Conservation (phyloP, 2,888 invertebrate species). For the Zonitis immaculata region DNA sequence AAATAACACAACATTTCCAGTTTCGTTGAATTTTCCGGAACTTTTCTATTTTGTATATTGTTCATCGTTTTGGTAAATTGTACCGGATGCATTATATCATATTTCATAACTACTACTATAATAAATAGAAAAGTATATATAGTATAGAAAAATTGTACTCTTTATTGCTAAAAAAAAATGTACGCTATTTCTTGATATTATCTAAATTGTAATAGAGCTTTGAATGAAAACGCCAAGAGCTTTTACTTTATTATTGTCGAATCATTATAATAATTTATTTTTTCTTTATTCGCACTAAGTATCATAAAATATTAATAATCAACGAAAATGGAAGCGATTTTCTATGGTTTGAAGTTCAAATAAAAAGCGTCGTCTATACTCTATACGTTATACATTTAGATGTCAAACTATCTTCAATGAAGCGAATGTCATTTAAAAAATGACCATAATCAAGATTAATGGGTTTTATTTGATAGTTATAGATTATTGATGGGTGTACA, state of each 20-base stretch:
- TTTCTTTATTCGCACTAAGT: too few relatives aligned
- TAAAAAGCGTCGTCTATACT: neutral
- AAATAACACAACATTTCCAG: neutral
- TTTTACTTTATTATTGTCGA: too few relatives aligned
- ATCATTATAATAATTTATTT: too few relatives aligned
- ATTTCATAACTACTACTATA: neutral
- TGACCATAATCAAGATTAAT: conserved; percentile 34
- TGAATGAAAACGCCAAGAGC: neutral
- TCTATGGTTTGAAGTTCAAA: neutral
- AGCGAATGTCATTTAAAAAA: conserved; percentile 24
- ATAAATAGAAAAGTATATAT: neutral
- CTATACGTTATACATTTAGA: conserved; percentile 11
- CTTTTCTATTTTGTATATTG: neutral
- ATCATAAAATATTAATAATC: neutral
- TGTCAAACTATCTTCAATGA: conserved; percentile 17
- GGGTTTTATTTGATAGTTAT: conserved; percentile 27
- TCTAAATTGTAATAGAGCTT: neutral
- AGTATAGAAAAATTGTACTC: neutral
- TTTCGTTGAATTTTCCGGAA: conserved; percentile 5
- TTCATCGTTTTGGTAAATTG: neutral
- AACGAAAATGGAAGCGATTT: neutral
- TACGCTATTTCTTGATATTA: neutral
- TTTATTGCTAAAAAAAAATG: neutral
- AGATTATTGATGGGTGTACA: conserved; percentile 26
- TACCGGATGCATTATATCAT: neutral